Base-by-base conservation (phyloP, 30 jellyfish, hydroid and myxozoan genomes). In the Turritopsis dohrnii region DNA sequence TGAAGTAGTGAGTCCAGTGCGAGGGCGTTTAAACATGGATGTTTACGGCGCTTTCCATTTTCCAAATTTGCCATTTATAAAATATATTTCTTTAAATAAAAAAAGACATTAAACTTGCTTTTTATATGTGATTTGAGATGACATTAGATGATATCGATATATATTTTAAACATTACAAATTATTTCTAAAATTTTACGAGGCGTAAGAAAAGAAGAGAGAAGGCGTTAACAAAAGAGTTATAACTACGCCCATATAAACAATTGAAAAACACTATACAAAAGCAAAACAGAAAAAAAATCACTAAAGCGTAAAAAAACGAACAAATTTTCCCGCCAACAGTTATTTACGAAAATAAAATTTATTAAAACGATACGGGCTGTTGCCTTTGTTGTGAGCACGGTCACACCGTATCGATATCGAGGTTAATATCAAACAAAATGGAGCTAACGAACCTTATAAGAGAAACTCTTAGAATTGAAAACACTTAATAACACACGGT, bases 301-400 rank as follows among this genome's bases (percentile, higher is more conserved):
- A 69, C 30, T 69, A n/a, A 69, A 69, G 77, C 77, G 77, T 69
- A 69, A 69, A 60, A 60, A 69, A 27, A 3, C 60, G 60, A 41
- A 41, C 60, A 41, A 60, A 69, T n/a, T 69, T 69, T 69, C 77
- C 31, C 77, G 77, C 77, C 77, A 69, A n/a, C 22, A 69, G 73
- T n/a, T 69, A 69, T 69, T 41, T 41, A 13, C 77, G 77, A 69
- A n/a, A 69, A 23, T 23, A 19, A 0, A 69, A 69, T n/a, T 69
- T 27, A 69, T 69, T 69, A 69, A 9, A 69, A 27, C 77, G 77
- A 69, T 69, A 69, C 77, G 77, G 31, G 77, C 77, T 69, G 30
- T 1, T 69, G 77, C 77, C 19, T 69, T 69, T 69, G 77, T 69
- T 69, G 0, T 69, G 77, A 23, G 8, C 77, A 69, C 30, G 77